phyloP scores from a whole-genome alignment of 2,888 invertebrate genomes.

The Erebia palarica region DNA sequence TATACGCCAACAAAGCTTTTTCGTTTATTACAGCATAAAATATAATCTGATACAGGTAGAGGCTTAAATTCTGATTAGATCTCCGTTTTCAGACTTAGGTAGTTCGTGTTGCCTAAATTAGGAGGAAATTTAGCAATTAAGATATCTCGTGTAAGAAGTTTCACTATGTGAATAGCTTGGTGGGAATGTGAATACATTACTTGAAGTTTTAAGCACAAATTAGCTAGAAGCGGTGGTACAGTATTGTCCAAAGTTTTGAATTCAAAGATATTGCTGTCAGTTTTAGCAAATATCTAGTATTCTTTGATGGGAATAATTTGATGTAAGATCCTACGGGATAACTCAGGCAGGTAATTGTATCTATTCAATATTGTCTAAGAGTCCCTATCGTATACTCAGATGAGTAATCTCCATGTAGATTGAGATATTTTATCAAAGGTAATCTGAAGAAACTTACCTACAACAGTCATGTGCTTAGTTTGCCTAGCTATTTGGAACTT shows the following conservation, averaged over 20 bases:
- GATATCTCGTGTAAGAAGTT: slow-evolving; percentile 35
- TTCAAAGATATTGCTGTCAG: slow-evolving; percentile 5
- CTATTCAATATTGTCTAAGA: no score
- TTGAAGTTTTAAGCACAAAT: slow-evolving; percentile 35
- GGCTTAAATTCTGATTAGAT: slow-evolving; percentile 7
- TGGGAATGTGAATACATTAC: slow-evolving; percentile 27
- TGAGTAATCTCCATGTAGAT: no score
- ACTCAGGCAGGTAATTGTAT: no score
- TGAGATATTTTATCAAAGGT: neutral
- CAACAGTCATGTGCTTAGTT: slow-evolving; percentile 77
- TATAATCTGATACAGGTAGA: neutral
- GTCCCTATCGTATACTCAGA: no score
- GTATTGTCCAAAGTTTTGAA: neutral
- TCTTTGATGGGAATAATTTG: no score
- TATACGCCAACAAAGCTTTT: neutral
- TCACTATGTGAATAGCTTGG: slow-evolving; percentile 35
- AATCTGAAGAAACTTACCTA: slow-evolving; percentile 55
- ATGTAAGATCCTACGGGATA: no score
- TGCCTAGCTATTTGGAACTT: slow-evolving; percentile 73
- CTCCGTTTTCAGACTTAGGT: slow-evolving; percentile 26
- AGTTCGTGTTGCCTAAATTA: slow-evolving; percentile 30
- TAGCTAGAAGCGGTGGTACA: slow-evolving; percentile 15
- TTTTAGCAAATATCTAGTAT: neutral
- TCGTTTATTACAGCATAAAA: neutral
- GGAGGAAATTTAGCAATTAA: slow-evolving; percentile 33